Base-by-base conservation (phyloP, 2,797 vertebrate species). In the Urophycis tenuis region DNA sequence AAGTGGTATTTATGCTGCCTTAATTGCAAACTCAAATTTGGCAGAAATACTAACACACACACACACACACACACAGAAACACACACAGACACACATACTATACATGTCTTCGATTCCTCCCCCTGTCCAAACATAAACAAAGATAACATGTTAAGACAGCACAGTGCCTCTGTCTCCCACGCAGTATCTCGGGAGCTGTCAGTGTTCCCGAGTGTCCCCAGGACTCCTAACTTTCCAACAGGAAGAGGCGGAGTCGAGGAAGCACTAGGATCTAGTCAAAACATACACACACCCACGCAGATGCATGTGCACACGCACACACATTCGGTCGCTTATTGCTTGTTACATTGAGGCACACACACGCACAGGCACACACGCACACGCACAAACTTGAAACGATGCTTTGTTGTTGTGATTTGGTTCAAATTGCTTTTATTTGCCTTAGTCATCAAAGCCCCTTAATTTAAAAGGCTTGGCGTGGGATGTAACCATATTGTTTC, bases 241-340 rank as follows among this genome's bases (percentile, higher is more conserved):
- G 87, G 88, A 91, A 90, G 86, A 83, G 85, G 83, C 87, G 87
- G 85, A 88, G 84, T 72, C 77, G 77, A 78, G 82, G 79, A 87
- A 85, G 80, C 81, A 86, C 82, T 74, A 45, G 31, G 77, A 82
- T 86, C 82, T 78, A 25, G 81, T 82, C 85, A 87, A 81, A 33
- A 83, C 45, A 84, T 78, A 83, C 85, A 84, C 71, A 83, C 70
- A 70, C 76, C 41, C 78, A 76, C 34, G 33, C 69, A n/a, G n/a
- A 69, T 71, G 75, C 22, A 31, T 30, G 36, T 82, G 75, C 74
- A 81, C 74, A 74, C 74, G 29, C 74, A 35, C 34, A 53, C 75
- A 71, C 75, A 32, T 67, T 39, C 36, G 11, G 36, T 39, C 36
- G 11, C 36, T 9, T 39, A 39, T 39, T 39, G 36, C 36, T 39